Evolutionary conservation across 2,888 invertebrate genomes (phyloP).

Genomic region (Nomada ferruginata): DNA sequence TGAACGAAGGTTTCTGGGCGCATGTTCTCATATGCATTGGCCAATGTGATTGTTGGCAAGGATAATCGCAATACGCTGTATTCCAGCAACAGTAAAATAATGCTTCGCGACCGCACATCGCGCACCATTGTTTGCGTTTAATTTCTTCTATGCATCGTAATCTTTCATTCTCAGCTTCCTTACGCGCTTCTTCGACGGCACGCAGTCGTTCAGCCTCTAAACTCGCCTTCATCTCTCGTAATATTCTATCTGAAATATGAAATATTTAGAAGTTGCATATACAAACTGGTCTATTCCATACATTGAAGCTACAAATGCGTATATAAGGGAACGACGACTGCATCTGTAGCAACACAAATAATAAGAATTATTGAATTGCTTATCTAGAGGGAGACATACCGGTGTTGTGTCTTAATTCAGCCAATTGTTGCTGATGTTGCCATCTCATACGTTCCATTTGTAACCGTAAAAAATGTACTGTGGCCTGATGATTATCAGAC

Average conservation of each 20-base stretch:
- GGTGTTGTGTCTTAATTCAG: constrained; percentile 90
- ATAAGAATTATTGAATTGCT: not conserved
- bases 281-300: too few relatives aligned
- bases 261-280: not conserved
- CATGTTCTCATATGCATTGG: constrained; percentile 89
- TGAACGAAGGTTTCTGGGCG: constrained; percentile 82
- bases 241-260: constrained; percentile 86
- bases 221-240: constrained; percentile 89
- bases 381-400: constrained; percentile 83
- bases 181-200: constrained; percentile 88
- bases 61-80: constrained; percentile 96
- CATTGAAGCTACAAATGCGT: too few relatives aligned
- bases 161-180: constrained; percentile 89
- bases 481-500: constrained; percentile 85
- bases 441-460: constrained; percentile 90
- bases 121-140: constrained; percentile 97
- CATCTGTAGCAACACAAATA: not conserved
- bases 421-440: constrained; percentile 90
- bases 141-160: constrained; percentile 90
- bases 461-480: constrained; percentile 87
- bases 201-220: constrained; percentile 90
- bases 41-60: constrained; percentile 96
- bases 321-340: too few relatives aligned
- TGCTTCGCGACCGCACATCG: constrained; percentile 94
- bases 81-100: constrained; percentile 98